Base-by-base conservation (phyloP, 2,888 invertebrate species). In the Rhagium mordax region DNA sequence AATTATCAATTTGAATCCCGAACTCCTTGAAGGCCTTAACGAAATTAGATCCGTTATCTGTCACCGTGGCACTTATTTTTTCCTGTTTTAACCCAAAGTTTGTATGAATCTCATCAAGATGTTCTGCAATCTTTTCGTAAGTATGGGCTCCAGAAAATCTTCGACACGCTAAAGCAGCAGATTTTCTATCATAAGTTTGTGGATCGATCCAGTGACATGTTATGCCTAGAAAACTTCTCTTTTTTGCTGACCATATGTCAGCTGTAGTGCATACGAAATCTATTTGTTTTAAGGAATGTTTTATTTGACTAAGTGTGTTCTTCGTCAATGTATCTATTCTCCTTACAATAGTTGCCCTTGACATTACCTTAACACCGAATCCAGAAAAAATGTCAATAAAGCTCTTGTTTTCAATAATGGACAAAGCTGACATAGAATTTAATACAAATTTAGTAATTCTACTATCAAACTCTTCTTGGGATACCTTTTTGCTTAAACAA, bases 21-120 rank as follows among this genome's bases (percentile, higher is more conserved):
- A 77, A 77, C 72, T 73, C 73, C 33, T 59, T 27, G 41, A 74
- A 77, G 0, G 77, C 62, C 60, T 77, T 77, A 3, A 77, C 73
- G 47, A 77, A 75, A 59, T 77, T 75, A 0, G 60, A 66, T 16
- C 71, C 74, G 29, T 66, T 74, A 55, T 74, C 76, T 6, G 76
- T 74, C 21, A 74, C 62, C 7, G 76, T 74, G 0, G 61, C 74
- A 16, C 65, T 24, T 20, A 74, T 33, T 71, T 77, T 48, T 20
- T 15, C 16, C 47, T n/a, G 10, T 47, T 21, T 55, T 59, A 77
- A 15, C 3, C 29, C 41, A 48, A 71, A 77, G 10, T 65, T 60
- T 10, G 24, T 33, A 61, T 75, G 27, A 21, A 74, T 73, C 7
- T 77, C 33, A 57, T 77, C 65, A 16, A 77, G 53, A 55, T 74